Evolutionary conservation across 2,113 vertebrate species (phyloP).

Genomic region (Alexandromys fortis): DNA sequence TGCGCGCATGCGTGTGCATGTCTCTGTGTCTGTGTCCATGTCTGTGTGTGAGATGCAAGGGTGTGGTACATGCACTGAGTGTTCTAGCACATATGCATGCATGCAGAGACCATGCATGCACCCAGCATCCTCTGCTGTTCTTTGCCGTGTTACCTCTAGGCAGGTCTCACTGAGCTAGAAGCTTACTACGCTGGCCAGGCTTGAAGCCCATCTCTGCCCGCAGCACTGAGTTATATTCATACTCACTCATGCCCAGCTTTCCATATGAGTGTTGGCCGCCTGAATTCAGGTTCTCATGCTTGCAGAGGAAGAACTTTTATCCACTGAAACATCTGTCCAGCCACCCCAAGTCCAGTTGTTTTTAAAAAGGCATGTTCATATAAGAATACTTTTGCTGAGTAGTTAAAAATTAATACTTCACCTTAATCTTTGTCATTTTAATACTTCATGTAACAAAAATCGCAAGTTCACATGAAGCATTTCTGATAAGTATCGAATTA

Average conservation of each 20-base stretch:
- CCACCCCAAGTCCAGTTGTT: not conserved
- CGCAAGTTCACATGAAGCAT: not conserved
- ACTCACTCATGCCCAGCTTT: not conserved
- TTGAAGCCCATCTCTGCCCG: not conserved
- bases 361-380: not conserved
- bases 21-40: not conserved
- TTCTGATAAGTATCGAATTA: not conserved
- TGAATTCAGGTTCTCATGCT: not conserved
- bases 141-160: not conserved
- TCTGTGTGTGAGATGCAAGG: not conserved
- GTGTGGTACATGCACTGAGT: not conserved
- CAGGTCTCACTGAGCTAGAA: not conserved
- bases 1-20: not conserved
- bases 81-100: not conserved
- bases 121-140: not conserved
- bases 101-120: not conserved
- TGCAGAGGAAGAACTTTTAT: not conserved
- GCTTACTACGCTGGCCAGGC: not conserved
- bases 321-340: not conserved
- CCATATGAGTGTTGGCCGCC: not conserved
- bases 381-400: slow-evolving; percentile 25
- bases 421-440: not conserved
- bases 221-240: not conserved
- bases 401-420: not conserved
- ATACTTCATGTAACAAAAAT: not conserved